phyloP scores from a whole-genome alignment of 2,888 invertebrate species.

The Lasioglossum leucozonium region DNA sequence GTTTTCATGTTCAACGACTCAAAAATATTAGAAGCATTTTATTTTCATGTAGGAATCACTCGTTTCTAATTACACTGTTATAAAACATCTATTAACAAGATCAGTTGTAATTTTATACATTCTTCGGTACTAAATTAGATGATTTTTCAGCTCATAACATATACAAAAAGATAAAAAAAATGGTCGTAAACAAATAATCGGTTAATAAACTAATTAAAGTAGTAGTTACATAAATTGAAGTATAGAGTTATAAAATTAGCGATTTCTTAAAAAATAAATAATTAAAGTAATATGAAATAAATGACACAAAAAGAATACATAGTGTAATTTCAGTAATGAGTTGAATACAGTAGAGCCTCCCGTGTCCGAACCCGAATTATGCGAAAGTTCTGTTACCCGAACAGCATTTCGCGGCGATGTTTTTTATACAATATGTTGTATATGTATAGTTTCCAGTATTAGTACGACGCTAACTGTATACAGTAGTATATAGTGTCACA shows the following conservation, averaged over 20 bases:
- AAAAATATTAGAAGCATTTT: conserved; percentile 16
- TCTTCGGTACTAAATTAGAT: not conserved
- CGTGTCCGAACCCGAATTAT: not conserved
- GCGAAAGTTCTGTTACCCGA: not conserved
- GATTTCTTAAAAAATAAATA: conserved; percentile 13
- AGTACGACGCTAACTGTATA: not conserved
- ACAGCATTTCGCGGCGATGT: not conserved
- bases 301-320: conserved; percentile 11
- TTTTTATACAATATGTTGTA: not conserved
- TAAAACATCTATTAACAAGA: conserved; percentile 24
- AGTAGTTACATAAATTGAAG: conserved; percentile 17
- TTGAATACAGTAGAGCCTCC: not conserved
- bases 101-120: conserved; percentile 25
- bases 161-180: conserved; percentile 9
- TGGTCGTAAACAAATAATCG: conserved; percentile 8
- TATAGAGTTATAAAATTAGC: conserved; percentile 20
- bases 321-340: not conserved
- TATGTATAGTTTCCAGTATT: not conserved
- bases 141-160: conserved; percentile 1
- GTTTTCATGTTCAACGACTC: not conserved
- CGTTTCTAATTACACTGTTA: conserved; percentile 27
- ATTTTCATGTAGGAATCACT: conserved; percentile 15
- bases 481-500: not conserved
- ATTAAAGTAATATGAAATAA: conserved; percentile 22
- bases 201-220: conserved; percentile 13